phyloP scores from a whole-genome alignment of 2,797 vertebrate species.

The Sparus aurata region DNA sequence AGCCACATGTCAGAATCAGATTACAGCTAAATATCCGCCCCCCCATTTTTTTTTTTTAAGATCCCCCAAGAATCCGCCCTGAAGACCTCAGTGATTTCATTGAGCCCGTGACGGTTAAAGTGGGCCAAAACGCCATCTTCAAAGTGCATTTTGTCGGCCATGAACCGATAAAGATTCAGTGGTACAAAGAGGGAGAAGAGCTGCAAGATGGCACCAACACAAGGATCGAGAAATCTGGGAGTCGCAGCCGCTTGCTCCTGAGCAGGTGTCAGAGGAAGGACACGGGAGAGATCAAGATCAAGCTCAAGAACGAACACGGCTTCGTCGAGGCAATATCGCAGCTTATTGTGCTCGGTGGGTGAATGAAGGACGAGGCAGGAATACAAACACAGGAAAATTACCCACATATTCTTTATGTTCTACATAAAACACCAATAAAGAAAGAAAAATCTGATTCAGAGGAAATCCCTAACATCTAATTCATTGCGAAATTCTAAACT shows the following conservation, averaged over 20 bases:
- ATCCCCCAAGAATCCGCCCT: conserved; percentile 87
- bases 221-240: conserved; percentile 81
- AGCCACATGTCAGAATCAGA: neutral
- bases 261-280: conserved; percentile 86
- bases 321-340: conserved; percentile 82
- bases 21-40: neutral
- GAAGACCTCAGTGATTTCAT: conserved; percentile 82
- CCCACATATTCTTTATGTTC: neutral
- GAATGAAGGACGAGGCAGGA: neutral
- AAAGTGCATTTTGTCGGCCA: conserved; percentile 88
- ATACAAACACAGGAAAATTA: neutral
- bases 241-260: conserved; percentile 86
- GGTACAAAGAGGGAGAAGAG: conserved; percentile 89
- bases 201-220: conserved; percentile 77
- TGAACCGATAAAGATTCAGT: conserved; percentile 86
- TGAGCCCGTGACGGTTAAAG: conserved; percentile 86
- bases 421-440: neutral
- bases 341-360: conserved; percentile 89
- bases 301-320: conserved; percentile 89
- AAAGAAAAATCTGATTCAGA: conserved; percentile 1
- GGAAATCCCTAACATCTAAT: conserved; percentile 2
- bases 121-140: conserved; percentile 85
- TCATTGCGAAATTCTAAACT: conserved; percentile 14
- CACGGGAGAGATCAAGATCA: conserved; percentile 89
- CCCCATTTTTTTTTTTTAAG: conserved; percentile 68